A percentile compares a stretch with the other conserved stretches of the same genome.
phyloP scores from a whole-genome alignment of 2,797 vertebrate species.

The Petrocephalus schoutedeni region DNA sequence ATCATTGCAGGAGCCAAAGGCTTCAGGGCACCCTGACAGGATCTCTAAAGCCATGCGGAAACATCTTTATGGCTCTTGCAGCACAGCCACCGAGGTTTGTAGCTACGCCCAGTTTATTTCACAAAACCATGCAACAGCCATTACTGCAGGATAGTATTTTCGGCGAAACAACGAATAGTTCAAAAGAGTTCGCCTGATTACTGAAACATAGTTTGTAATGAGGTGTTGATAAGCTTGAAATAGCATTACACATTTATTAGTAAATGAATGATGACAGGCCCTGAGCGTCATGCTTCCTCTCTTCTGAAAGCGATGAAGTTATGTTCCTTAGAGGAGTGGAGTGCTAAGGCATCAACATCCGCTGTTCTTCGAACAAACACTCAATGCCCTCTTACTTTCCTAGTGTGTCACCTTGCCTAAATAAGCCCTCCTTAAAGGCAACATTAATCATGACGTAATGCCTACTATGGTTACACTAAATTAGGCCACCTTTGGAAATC shows the following conservation, averaged over 20 bases:
- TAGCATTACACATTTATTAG: not conserved
- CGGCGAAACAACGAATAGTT: not conserved
- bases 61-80: not conserved
- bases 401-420: not conserved
- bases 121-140: not conserved
- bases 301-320: not conserved
- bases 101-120: not conserved
- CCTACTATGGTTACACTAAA: not conserved
- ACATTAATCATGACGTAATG: not conserved
- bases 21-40: not conserved
- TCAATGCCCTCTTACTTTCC: not conserved
- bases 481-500: not conserved
- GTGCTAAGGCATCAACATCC: not conserved
- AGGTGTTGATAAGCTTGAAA: not conserved
- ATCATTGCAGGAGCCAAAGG: not conserved
- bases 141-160: not conserved
- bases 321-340: not conserved
- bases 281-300: not conserved
- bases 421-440: not conserved
- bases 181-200: not conserved
- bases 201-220: not conserved
- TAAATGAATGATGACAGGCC: not conserved
- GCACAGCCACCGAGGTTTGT: not conserved
- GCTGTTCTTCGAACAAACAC: not conserved
- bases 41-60: not conserved